Evolutionary conservation across 2,797 vertebrate species (phyloP).

Genomic region (Chrysolophus pictus): DNA sequence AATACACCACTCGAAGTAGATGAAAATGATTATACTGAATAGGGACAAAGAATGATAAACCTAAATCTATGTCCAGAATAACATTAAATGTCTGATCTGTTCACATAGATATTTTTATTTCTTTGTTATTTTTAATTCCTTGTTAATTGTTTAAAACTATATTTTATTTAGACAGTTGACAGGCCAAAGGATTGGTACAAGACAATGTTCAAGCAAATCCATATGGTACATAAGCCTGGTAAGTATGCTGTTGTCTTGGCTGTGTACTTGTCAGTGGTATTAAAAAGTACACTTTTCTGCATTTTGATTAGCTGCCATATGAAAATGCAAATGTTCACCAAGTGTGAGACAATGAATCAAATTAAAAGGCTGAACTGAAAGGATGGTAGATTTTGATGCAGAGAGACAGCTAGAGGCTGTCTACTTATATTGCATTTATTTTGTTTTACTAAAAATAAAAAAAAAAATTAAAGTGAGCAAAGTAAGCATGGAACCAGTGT

Average conservation of each 20-base stretch:
- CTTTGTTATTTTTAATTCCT: neutral
- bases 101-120: neutral
- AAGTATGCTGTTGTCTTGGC: conserved; percentile 40
- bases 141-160: conserved; percentile 41
- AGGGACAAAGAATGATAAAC: neutral
- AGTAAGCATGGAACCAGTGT: neutral
- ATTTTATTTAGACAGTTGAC: conserved; percentile 91
- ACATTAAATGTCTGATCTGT: neutral
- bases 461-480: neutral
- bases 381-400: too few species aligned
- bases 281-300: neutral
- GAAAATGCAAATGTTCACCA: neutral
- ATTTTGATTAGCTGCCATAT: neutral
- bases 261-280: neutral
- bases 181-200: conserved; percentile 99
- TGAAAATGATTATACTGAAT: neutral
- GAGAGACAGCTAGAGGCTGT: neutral
- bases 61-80: neutral
- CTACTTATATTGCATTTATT: neutral
- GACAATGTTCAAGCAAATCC: conserved; percentile 99
- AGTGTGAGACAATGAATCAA: neutral
- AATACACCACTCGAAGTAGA: neutral
- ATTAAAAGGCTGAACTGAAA: neutral
- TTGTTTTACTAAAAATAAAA: neutral
- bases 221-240: conserved; percentile 98